Evolutionary conservation across 2,797 vertebrate genomes (phyloP).

Genomic region (Lacerta agilis): DNA sequence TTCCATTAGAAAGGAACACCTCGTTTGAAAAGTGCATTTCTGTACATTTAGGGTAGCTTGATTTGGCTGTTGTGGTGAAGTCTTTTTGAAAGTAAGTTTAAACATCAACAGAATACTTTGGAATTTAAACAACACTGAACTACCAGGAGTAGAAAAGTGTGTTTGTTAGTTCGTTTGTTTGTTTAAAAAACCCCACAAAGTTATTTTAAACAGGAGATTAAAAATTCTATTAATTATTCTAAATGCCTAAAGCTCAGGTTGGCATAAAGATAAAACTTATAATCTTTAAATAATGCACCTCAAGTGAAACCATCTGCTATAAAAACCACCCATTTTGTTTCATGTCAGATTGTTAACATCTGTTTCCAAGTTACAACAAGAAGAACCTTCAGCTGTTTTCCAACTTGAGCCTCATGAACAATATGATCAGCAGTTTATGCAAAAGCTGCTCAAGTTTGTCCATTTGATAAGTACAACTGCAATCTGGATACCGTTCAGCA

Average conservation of each 20-base stretch:
- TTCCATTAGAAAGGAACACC: neutral
- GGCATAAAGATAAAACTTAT: slow-evolving; percentile 49
- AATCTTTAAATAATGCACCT: slow-evolving; percentile 59
- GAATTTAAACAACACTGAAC: neutral
- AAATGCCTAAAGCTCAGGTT: slow-evolving; percentile 53
- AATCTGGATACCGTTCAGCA: neutral
- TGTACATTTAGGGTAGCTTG: neutral
- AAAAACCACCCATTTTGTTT: slow-evolving; percentile 55
- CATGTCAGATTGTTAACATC: slow-evolving; percentile 22
- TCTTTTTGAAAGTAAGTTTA: neutral
- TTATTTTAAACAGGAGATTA: slow-evolving; percentile 40
- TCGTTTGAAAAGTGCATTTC: neutral
- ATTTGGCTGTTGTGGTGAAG: neutral
- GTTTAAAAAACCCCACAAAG: neutral
- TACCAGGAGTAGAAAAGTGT: neutral
- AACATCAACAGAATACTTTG: neutral
- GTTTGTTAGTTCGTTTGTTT: too few species aligned
- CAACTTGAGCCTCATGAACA: slow-evolving; percentile 21
- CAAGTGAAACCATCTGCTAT: slow-evolving; percentile 63
- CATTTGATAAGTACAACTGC: neutral
- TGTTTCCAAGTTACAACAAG: slow-evolving; percentile 62
- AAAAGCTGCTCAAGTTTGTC: neutral
- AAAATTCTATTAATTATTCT: slow-evolving; percentile 50
- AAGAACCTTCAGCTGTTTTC: slow-evolving; percentile 32
- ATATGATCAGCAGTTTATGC: neutral